A percentile compares a stretch with the other conserved stretches of the same genome.
These are phyloP conservation scores for Drosophila repletoides DNA, from an alignment of 1,140 invertebrate species.

Conservation along the genomic window DNA sequence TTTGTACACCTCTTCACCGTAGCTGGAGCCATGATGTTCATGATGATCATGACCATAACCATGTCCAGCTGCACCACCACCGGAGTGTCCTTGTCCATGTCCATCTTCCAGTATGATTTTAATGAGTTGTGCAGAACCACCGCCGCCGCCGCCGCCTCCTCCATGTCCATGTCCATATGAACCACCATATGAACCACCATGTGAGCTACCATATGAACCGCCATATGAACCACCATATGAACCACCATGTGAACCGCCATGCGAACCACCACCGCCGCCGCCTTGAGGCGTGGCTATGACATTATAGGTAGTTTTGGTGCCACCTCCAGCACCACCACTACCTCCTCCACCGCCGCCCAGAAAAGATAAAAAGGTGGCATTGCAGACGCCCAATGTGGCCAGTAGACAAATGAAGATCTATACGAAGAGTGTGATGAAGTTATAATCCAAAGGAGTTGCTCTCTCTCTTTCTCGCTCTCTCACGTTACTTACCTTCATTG, in stretches of 20 bases:
- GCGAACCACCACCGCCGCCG: conserved; percentile 13
- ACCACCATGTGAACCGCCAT: background rate
- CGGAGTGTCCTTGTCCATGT: conserved; percentile 48
- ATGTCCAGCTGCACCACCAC: conserved; percentile 24
- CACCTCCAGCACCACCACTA: conserved; percentile 29
- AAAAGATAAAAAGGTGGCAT: conserved; percentile 69
- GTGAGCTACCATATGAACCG: conserved; percentile 14
- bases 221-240: conserved; percentile 3
- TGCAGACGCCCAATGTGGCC: conserved; percentile 61
- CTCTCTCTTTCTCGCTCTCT: conserved; percentile 1
- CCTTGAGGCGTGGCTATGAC: conserved; percentile 58
- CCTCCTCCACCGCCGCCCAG: conserved; percentile 61
- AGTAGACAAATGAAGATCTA: conserved; percentile 71
- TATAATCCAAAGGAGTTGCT: conserved; percentile 24
- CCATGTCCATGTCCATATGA: conserved; percentile 13
- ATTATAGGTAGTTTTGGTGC: conserved; percentile 59
- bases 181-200: conserved; percentile 13
- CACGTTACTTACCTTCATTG: conserved; percentile 65
- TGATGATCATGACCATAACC: conserved; percentile 30
- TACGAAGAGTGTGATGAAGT: background rate
- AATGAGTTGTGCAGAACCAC: conserved; percentile 58
- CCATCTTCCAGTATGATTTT: conserved; percentile 68
- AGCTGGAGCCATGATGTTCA: conserved; percentile 20
- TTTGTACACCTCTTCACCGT: conserved; percentile 62
- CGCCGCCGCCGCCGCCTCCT: conserved; percentile 3